These are phyloP conservation scores for Vidua chalybeata DNA, from an alignment of 2,113 vertebrate genomes.

Conservation along the genomic window DNA sequence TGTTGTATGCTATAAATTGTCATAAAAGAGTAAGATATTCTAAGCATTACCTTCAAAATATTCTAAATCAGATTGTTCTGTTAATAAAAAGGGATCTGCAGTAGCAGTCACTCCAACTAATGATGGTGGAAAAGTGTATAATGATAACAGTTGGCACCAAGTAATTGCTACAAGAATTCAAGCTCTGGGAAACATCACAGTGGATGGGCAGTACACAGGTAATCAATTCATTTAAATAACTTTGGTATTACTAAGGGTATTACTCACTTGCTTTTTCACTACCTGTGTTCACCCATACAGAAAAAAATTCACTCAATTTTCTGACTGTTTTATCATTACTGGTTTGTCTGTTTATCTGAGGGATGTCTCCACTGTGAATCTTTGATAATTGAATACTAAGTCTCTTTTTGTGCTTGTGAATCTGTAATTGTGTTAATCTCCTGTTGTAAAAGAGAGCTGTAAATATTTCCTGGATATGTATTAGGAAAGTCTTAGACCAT, in stretches of 20 bases:
- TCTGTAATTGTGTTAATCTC: not conserved
- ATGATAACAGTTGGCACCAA: constrained; percentile 88
- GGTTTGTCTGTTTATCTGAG: not conserved
- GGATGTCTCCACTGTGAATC: not conserved
- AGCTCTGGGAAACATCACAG: constrained; percentile 84
- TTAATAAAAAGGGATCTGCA: constrained; percentile 80
- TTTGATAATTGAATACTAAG: not conserved
- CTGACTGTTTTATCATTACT: not conserved
- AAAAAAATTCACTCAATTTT: not conserved
- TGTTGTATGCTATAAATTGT: not conserved
- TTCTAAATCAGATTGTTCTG: constrained; percentile 30
- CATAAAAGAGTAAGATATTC: not conserved
- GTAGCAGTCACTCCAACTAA: constrained; percentile 83
- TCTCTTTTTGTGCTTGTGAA: not conserved
- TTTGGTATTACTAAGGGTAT: not conserved
- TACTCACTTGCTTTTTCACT: not conserved
- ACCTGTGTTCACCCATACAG: not conserved
- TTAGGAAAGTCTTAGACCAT: not conserved
- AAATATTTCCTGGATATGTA: not conserved
- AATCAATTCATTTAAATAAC: constrained; percentile 4
- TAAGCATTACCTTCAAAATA: not conserved
- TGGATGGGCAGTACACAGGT: constrained; percentile 88
- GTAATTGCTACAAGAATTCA: constrained; percentile 82
- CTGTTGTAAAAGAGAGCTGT: not conserved
- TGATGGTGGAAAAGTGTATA: constrained; percentile 81